phyloP scores from a whole-genome alignment of 1,140 invertebrate genomes.

The Lepidotrigona ventralis region DNA sequence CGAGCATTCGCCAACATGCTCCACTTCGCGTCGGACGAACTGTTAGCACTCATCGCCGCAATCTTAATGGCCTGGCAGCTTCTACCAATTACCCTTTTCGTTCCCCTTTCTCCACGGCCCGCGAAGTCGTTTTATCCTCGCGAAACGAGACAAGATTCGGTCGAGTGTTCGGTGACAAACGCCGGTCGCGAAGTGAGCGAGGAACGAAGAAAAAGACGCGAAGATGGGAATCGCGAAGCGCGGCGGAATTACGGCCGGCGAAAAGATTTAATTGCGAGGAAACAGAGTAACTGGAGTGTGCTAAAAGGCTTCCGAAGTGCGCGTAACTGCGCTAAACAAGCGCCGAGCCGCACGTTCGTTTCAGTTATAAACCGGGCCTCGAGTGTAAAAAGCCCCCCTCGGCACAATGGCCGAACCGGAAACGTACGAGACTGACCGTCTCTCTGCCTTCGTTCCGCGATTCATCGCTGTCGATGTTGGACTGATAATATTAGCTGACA shows the following conservation, averaged over 20 bases:
- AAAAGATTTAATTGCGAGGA: conserved; percentile 39
- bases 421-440: neutral
- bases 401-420: conserved; percentile 3
- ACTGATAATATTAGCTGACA: no score
- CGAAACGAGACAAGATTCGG: neutral
- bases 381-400: neutral
- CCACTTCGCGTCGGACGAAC: neutral
- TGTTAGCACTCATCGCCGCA: neutral
- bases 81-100: neutral
- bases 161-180: neutral
- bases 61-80: neutral
- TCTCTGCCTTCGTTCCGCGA: neutral
- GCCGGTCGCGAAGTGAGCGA: neutral
- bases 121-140: neutral
- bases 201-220: neutral
- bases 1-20: neutral
- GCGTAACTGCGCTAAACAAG: conserved; percentile 27
- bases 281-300: conserved; percentile 18
- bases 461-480: neutral
- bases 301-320: conserved; percentile 11
- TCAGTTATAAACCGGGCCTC: neutral
- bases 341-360: neutral
- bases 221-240: neutral
- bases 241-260: conserved; percentile 2
- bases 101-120: neutral